Base-by-base conservation (phyloP, 2,797 vertebrate species). In the Crocidura indochinensis region DNA sequence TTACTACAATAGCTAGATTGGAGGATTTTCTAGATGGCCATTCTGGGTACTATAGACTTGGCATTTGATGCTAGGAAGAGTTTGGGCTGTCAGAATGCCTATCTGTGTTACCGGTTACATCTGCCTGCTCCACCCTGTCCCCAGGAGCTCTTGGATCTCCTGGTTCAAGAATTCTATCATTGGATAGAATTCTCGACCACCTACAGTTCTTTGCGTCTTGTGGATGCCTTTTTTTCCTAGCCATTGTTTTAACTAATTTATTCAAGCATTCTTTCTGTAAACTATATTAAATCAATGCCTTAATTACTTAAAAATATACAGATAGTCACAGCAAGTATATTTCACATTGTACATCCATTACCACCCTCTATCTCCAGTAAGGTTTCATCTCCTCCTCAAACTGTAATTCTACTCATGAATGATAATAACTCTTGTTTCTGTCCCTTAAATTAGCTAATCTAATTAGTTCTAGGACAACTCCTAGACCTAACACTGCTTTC, bases 181-280 rank as follows among this genome's bases (percentile, higher is more conserved):
- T 64, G 76, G 62, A 19, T 22, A 62, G 7, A 22, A 38, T 4
- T 74, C 15, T 76, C 17, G 24, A 24, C 27, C 56, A 67, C 26
- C 27, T 60, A 0, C 9, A 51, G 2, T 8, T 76, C n/a, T 75
- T 85, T 74, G 69, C 14, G 6, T 77, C 49, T 53, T 69, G 14
- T 73, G 56, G 71, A 51, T 69, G 53, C 62, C 79, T 82, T 84
- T 91, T 19, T 72, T 29, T 83, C 8, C 17, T 15, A 17, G 75
- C 62, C 77, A 4, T 38, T 38, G 38, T 38, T 38, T 73, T 64
- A 73, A 46, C 49, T 56, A 31, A 19, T 3, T 81, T n/a, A 27
- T 24, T 51, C 47, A 20, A 26, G 72, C 83, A 11, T 17, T 46
- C 72, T 83, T 51, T 65, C 38, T 19, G 27, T 51, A 65, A 60